These are phyloP conservation scores for Gymnopithys bicolor DNA, from an alignment of 2,797 vertebrate genomes.

Conservation along the genomic window DNA sequence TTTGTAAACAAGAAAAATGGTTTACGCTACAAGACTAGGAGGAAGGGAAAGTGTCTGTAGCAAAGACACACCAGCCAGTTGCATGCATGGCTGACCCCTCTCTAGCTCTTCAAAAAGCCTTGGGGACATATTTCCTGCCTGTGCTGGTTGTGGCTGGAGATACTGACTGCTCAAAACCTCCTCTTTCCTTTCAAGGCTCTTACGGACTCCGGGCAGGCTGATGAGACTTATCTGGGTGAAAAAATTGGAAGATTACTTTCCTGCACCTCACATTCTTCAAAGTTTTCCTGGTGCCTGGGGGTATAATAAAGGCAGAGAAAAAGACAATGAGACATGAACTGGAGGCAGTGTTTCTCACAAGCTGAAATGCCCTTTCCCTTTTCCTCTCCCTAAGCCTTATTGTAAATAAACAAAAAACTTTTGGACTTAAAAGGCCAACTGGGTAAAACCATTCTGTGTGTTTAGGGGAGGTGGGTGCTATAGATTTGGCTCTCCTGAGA, in stretches of 20 bases:
- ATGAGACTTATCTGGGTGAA: background rate
- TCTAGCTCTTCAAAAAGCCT: background rate
- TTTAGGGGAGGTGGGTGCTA: background rate
- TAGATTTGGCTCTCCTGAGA: background rate
- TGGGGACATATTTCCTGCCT: background rate
- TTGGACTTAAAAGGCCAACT: background rate
- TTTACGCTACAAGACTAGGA: background rate
- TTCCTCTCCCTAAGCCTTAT: background rate
- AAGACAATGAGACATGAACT: background rate
- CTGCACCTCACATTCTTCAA: background rate
- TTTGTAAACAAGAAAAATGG: background rate
- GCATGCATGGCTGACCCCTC: background rate
- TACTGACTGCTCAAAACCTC: background rate
- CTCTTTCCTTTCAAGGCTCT: background rate
- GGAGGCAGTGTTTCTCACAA: background rate
- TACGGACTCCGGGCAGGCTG: background rate
- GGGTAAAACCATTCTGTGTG: background rate
- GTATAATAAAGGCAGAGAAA: background rate
- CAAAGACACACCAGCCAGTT: background rate
- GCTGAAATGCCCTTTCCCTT: background rate
- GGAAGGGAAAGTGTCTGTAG: background rate
- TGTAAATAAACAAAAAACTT: constrained; percentile 17
- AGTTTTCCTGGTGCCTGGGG: background rate
- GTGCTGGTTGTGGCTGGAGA: background rate
- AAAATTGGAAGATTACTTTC: background rate